phyloP scores from a whole-genome alignment of 92 coral and sea anemone species.

The Porites cylindrica region DNA sequence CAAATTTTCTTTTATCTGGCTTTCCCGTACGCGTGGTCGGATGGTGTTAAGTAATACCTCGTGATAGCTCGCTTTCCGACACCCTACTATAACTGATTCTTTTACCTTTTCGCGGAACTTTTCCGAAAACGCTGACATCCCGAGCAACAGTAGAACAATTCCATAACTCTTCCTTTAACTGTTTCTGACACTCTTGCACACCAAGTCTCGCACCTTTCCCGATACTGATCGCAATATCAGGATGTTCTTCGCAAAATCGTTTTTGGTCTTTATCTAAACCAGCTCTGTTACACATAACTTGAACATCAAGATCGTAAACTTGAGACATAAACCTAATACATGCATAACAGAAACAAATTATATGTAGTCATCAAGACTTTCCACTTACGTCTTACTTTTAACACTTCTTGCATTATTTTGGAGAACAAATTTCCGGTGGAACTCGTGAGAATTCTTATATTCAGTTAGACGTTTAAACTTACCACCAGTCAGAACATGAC shows the following conservation, averaged over 20 bases:
- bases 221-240: constrained; percentile 95
- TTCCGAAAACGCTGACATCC: constrained; percentile 95
- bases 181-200: constrained; percentile 89
- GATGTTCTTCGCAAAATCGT: constrained; percentile 89
- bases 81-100: not conserved
- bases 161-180: constrained; percentile 91
- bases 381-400: not conserved
- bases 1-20: too few species aligned
- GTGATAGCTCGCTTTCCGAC: too few species aligned
- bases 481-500: constrained; percentile 80
- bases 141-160: constrained; percentile 94
- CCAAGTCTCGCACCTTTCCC: constrained; percentile 98
- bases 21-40: too few species aligned
- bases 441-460: constrained; percentile 2
- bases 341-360: not conserved
- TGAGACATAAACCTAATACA: constrained; percentile 92
- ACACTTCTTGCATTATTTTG: too few species aligned
- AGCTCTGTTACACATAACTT: constrained; percentile 93
- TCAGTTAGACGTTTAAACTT: constrained; percentile 32
- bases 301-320: constrained; percentile 92
- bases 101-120: constrained; percentile 86
- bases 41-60: too few species aligned
- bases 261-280: constrained; percentile 88
- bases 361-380: not conserved
- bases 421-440: too few species aligned